phyloP scores from a whole-genome alignment of 2,797 vertebrate genomes.

The Anguilla pacifica region DNA sequence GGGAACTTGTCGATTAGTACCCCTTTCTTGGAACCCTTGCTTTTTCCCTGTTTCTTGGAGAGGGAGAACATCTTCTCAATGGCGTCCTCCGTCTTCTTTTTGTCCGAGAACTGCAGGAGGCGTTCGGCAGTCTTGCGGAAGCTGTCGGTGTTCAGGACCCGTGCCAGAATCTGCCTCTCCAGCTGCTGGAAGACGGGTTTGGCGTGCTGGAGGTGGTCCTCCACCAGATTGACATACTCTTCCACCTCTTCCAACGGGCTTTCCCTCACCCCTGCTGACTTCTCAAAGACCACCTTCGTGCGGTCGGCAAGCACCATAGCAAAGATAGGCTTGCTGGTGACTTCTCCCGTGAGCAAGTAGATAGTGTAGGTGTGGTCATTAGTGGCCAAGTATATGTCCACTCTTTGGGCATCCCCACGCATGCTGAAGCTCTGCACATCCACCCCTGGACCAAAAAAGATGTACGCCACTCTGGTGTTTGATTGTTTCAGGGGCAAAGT shows the following conservation, averaged over 20 bases:
- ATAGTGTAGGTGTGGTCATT: slow-evolving; percentile 81
- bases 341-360: slow-evolving; percentile 84
- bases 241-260: slow-evolving; percentile 75
- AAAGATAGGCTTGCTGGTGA: slow-evolving; percentile 77
- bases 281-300: slow-evolving; percentile 88
- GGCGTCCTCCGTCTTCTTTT: slow-evolving; percentile 84
- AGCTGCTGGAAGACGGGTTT: slow-evolving; percentile 95
- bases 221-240: slow-evolving; percentile 81
- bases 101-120: slow-evolving; percentile 87
- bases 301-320: slow-evolving; percentile 85
- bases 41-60: slow-evolving; percentile 78
- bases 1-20: slow-evolving; percentile 80
- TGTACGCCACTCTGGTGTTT: slow-evolving; percentile 84
- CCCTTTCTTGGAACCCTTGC: slow-evolving; percentile 75
- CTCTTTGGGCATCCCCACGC: slow-evolving; percentile 81
- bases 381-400: slow-evolving; percentile 87
- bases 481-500: slow-evolving; percentile 84
- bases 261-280: slow-evolving; percentile 60
- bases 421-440: slow-evolving; percentile 88
- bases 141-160: slow-evolving; percentile 83
- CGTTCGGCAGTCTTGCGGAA: slow-evolving; percentile 90
- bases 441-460: slow-evolving; percentile 88
- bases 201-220: slow-evolving; percentile 87
- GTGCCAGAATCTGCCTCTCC: slow-evolving; percentile 88
- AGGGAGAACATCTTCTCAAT: slow-evolving; percentile 88